Conservation (phyloP, 2,888 invertebrate species). For the Melinaea menophilus region DNA sequence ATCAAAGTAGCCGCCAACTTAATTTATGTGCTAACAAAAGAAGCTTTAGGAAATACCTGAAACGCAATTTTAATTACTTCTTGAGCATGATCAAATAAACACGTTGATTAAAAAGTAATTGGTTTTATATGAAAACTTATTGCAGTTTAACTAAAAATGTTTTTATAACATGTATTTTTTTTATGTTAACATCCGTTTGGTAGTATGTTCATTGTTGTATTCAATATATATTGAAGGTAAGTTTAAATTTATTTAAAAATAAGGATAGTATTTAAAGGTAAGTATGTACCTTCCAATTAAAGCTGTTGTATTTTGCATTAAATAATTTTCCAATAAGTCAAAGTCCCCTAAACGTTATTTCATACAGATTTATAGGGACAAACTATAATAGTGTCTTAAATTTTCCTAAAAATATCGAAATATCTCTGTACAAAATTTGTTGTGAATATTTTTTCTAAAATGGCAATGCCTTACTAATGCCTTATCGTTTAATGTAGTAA, state of each 20-base stretch:
- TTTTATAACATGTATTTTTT: too few species aligned
- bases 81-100: not conserved
- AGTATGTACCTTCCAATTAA: slow-evolving; percentile 2
- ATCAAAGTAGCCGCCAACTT: slow-evolving; percentile 24
- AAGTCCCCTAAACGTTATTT: slow-evolving; percentile 27
- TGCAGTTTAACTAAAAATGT: not conserved
- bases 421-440: slow-evolving; percentile 13
- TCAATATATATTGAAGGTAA: not conserved
- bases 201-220: too few species aligned
- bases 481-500: too few species aligned
- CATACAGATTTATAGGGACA: slow-evolving; percentile 24
- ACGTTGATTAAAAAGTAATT: slow-evolving; percentile 1
- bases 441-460: not conserved
- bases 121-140: not conserved
- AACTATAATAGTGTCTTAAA: slow-evolving; percentile 22
- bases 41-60: not conserved
- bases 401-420: slow-evolving; percentile 22
- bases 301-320: slow-evolving; percentile 15
- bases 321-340: slow-evolving; percentile 29
- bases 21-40: slow-evolving; percentile 28
- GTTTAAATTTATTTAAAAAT: too few species aligned
- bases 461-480: too few species aligned
- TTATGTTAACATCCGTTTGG: too few species aligned
- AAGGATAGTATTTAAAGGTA: too few species aligned
- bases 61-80: slow-evolving; percentile 4